phyloP scores from a whole-genome alignment of 2,888 invertebrate species.

The Pseudanteris insignis region DNA sequence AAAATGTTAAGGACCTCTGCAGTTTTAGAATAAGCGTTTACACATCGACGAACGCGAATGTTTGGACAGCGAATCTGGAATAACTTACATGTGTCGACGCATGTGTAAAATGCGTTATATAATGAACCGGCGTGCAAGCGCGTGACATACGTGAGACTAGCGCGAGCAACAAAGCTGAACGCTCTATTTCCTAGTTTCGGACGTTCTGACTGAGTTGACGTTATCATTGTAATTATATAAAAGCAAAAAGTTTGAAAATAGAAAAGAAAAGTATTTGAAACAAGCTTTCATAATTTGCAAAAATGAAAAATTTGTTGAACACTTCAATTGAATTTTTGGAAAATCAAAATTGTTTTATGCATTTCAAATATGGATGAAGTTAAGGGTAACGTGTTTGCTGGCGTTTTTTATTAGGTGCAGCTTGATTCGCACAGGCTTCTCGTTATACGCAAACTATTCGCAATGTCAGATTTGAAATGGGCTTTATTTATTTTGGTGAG shows the following conservation, averaged over 20 bases:
- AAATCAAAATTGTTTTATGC: too few relatives aligned
- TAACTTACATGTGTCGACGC: constrained; percentile 39
- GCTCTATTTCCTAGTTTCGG: constrained; percentile 40
- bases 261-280: too few relatives aligned
- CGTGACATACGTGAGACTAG: constrained; percentile 43
- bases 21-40: constrained; percentile 4
- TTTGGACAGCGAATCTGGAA: constrained; percentile 42
- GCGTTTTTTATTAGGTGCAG: too few relatives aligned
- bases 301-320: too few relatives aligned
- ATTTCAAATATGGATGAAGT: too few relatives aligned
- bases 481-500: constrained; percentile 30
- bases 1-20: constrained; percentile 1
- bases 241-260: too few relatives aligned
- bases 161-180: constrained; percentile 36
- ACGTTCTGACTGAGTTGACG: constrained; percentile 13
- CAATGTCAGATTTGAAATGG: too few relatives aligned
- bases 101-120: constrained; percentile 44
- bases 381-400: too few relatives aligned
- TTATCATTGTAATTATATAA: constrained; percentile 2
- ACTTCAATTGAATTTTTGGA: too few relatives aligned
- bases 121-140: constrained; percentile 46
- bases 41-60: constrained; percentile 23
- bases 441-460: too few relatives aligned
- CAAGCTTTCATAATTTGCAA: too few relatives aligned
- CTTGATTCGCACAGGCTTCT: too few relatives aligned